Evolutionary conservation across 2,888 invertebrate genomes (phyloP), one percentile per base, ranked within the genome.

Genomic region (Drosophila quinaria): DNA sequence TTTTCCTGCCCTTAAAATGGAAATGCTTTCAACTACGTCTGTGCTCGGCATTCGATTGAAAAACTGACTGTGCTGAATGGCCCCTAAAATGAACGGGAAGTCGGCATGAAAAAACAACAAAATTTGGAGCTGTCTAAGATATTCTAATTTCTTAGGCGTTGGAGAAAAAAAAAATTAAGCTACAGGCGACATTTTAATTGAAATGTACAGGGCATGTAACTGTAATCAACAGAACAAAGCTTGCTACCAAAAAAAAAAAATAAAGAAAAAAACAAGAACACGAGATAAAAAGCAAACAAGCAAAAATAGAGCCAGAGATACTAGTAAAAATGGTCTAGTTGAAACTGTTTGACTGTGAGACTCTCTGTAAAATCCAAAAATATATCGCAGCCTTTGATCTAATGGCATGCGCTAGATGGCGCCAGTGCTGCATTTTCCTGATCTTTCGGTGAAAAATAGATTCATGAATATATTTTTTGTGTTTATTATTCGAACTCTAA

Each of bases 181-280:
- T 89, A 56, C 42, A 44, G 81, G 83, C 89, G 68, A 80, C 74
- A 77, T 88, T 89, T 89, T 85, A 85, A 89, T 85, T 85, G 90
- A 89, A 89, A 85, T 83, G 66, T 70, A 59, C 77, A 60, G 47
- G 56, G 49, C 69, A 69, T 80, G 65, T 70, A 42, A 62, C 56
- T 73, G 86, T 84, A 85, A 88, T 85, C 89, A 89, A 81, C 70
- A 50, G 64, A 81, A 84, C 85, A 84, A 81, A 64, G 63, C 46
- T 41, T 17, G 33, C 22, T 19, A 22, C 51, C 41, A 41, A 47
- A 29, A 29, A 41, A 42, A 41, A 60, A 37, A 65, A 22, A 41
- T 56, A 37, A 39, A 44, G n/a, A 22, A 6, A 13, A 41, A 10
- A 61, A 25, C 29, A 56, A 35, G 33, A 19, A 17, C 19, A 13